Evolutionary conservation across 1,140 invertebrate species (phyloP).

Genomic region (Hestina assimilis): DNA sequence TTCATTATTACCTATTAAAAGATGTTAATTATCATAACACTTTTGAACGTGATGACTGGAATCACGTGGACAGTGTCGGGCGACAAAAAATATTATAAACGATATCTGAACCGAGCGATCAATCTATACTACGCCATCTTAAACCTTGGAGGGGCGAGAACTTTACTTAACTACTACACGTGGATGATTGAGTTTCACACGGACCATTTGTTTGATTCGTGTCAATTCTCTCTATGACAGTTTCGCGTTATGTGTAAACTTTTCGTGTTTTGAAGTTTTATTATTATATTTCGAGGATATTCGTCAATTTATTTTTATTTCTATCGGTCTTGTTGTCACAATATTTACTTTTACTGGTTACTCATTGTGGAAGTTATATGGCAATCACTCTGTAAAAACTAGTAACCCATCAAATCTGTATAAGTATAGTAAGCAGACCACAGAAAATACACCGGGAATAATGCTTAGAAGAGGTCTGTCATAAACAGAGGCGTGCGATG

Average conservation of each 20-base stretch:
- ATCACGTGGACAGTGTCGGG: constrained; percentile 36
- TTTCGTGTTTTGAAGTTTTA: not conserved
- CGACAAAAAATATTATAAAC: constrained; percentile 69
- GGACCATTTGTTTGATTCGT: constrained; percentile 10
- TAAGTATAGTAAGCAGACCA: too few relatives aligned
- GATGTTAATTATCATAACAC: too few relatives aligned
- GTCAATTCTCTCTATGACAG: not conserved
- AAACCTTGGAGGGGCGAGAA: constrained; percentile 22
- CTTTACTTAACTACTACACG: constrained; percentile 8
- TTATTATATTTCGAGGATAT: too few relatives aligned
- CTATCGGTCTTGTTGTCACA: too few relatives aligned
- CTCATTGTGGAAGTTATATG: too few relatives aligned
- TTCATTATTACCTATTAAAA: too few relatives aligned
- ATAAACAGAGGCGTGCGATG: too few relatives aligned
- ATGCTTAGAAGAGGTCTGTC: too few relatives aligned
- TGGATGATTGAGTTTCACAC: constrained; percentile 7
- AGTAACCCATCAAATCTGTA: too few relatives aligned
- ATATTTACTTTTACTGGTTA: too few relatives aligned
- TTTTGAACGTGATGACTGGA: not conserved
- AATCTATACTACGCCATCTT: constrained; percentile 38
- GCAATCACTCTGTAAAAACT: too few relatives aligned
- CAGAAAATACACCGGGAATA: too few relatives aligned
- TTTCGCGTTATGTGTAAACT: not conserved
- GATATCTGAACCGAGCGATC: constrained; percentile 48
- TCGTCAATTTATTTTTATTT: not conserved